Percentiles rank a stretch among this genome's conserved stretches.
Conservation (phyloP, 1,140 invertebrate genomes). For the Zaprionus nigranus region DNA sequence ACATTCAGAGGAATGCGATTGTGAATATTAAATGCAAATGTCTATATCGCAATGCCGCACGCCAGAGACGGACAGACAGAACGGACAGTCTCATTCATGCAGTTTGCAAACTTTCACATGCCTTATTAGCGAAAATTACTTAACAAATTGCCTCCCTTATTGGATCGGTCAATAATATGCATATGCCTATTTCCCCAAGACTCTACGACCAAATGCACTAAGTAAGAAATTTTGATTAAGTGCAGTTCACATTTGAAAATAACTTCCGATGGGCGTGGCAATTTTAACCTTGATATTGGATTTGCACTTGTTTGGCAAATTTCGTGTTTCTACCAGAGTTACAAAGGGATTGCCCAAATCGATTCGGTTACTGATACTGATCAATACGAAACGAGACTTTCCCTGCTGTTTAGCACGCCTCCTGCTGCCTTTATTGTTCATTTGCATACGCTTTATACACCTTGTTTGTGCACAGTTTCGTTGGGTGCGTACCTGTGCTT, state of each 20-base stretch:
- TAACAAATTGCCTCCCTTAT: slow-evolving; percentile 16
- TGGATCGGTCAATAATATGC: neutral
- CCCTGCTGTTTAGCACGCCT: neutral
- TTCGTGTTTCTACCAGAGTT: neutral
- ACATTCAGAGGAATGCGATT: slow-evolving; percentile 27
- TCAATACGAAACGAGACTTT: neutral
- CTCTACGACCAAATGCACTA: neutral
- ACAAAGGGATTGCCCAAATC: neutral
- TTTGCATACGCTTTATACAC: neutral
- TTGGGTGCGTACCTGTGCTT: neutral
- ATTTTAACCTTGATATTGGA: neutral
- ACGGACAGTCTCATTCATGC: neutral
- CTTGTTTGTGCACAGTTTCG: neutral
- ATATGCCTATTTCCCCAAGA: neutral
- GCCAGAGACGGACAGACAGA: neutral
- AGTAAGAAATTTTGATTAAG: neutral
- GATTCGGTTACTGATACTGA: neutral
- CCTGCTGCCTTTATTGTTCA: neutral
- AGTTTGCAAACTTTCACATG: slow-evolving; percentile 42
- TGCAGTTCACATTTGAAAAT: neutral
- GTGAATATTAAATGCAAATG: slow-evolving; percentile 20
- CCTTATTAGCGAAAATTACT: slow-evolving; percentile 35
- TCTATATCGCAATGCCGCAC: neutral
- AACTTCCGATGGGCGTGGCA: neutral
- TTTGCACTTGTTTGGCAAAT: neutral